Conservation (phyloP, 2,797 vertebrate species). For the Austrolebias charrua region DNA sequence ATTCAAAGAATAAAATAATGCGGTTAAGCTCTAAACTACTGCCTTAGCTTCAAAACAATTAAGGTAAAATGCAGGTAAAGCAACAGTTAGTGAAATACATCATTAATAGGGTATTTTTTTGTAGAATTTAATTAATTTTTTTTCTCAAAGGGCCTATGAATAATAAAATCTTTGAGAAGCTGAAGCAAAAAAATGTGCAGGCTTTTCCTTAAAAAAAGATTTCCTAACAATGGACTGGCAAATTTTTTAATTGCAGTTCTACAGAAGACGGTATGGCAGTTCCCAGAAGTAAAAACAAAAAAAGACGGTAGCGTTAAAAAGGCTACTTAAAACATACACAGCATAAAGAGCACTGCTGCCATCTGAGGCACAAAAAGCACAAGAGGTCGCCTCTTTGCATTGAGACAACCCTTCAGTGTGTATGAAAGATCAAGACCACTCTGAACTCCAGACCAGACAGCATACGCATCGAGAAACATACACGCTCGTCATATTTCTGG, state of each 20-base stretch:
- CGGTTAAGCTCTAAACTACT: no score
- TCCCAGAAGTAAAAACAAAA: background rate
- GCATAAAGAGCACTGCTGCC: slow-evolving; percentile 44
- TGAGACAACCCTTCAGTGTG: slow-evolving; percentile 13
- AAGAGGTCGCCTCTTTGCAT: background rate
- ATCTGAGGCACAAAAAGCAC: slow-evolving; percentile 25
- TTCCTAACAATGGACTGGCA: background rate
- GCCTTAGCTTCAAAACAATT: no score
- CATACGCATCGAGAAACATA: slow-evolving; percentile 18
- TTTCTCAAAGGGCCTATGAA: no score
- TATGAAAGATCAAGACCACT: slow-evolving; percentile 19
- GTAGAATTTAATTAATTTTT: no score
- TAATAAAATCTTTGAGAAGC: no score
- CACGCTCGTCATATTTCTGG: slow-evolving; percentile 57
- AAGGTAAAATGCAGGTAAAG: no score
- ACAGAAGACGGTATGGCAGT: background rate
- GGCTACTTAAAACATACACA: background rate
- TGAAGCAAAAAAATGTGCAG: no score
- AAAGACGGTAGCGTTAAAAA: background rate
- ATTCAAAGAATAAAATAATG: no score
- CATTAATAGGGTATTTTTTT: no score
- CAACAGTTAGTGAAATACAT: no score
- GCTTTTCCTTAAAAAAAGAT: background rate
- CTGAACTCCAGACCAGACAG: slow-evolving; percentile 13
- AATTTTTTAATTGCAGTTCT: background rate